Percentiles rank a stretch among this genome's conserved stretches.
Conservation (phyloP, 2,113 vertebrate genomes). For the Tachysurus fulvidraco region DNA sequence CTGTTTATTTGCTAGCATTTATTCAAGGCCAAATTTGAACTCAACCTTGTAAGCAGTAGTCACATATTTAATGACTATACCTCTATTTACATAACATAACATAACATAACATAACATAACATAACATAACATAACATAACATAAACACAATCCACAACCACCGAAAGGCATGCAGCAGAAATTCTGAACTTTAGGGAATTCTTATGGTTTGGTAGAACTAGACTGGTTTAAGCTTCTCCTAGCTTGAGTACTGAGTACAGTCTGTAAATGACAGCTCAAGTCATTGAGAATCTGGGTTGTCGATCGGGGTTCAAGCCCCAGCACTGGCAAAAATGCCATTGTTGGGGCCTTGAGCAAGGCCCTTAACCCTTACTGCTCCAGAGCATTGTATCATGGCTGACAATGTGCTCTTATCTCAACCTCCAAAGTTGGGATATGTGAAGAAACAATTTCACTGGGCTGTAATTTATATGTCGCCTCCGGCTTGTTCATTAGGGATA, state of each 20-base stretch:
- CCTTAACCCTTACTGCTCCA: no score
- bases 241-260: neutral
- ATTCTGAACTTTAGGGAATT: neutral
- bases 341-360: no score
- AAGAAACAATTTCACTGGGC: no score
- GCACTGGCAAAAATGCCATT: no score
- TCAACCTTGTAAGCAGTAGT: neutral
- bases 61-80: neutral
- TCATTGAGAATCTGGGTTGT: no score
- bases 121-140: neutral
- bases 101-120: neutral
- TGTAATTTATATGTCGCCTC: no score
- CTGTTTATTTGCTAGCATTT: neutral
- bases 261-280: neutral
- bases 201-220: neutral
- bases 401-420: no score
- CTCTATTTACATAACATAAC: neutral
- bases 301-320: no score
- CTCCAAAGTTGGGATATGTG: no score
- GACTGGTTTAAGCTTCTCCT: neutral
- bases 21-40: neutral
- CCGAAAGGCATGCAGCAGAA: neutral
- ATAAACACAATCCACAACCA: neutral
- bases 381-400: no score
- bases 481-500: no score